A percentile compares a stretch with the other conserved stretches of the same genome.
Conservation (phyloP, 2,113 vertebrate genomes). For the Callopanchax toddi region DNA sequence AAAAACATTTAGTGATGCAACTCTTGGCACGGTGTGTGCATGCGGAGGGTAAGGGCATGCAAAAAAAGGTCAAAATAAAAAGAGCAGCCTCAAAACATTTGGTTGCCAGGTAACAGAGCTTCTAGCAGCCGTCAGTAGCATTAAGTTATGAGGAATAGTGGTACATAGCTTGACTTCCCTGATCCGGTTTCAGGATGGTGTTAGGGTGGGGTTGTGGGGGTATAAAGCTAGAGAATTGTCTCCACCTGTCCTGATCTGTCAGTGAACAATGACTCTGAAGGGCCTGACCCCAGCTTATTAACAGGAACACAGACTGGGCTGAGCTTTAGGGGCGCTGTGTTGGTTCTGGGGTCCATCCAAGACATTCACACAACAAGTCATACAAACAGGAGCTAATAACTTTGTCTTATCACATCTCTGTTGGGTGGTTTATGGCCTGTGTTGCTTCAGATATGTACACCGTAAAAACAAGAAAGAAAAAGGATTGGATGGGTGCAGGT, state of each 20-base stretch:
- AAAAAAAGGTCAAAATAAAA: too few species aligned
- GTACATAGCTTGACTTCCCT: constrained; percentile 68
- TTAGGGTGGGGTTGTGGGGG: constrained; percentile 14
- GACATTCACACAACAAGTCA: constrained; percentile 31
- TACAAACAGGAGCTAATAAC: constrained; percentile 43
- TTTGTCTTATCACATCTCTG: constrained; percentile 29
- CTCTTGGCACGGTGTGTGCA: constrained; percentile 23
- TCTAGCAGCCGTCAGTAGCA: constrained; percentile 51
- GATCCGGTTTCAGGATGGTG: constrained; percentile 76
- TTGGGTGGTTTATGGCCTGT: background rate
- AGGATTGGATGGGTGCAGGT: background rate
- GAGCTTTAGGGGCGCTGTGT: too few species aligned
- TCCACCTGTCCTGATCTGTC: constrained; percentile 82
- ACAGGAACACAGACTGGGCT: too few species aligned
- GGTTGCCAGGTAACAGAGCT: constrained; percentile 73
- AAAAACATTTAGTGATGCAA: constrained; percentile 67
- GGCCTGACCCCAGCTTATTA: too few species aligned
- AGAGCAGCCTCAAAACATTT: constrained; percentile 77
- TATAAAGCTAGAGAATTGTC: constrained; percentile 51
- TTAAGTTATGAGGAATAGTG: constrained; percentile 67
- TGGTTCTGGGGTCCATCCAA: constrained; percentile 28
- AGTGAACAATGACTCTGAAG: constrained; percentile 47
- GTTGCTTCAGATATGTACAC: constrained; percentile 5
- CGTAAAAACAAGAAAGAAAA: background rate
- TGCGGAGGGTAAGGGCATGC: constrained; percentile 19